A percentile compares a stretch with the other conserved stretches of the same genome.
Conservation (phyloP, 1,140 invertebrate genomes). For the Riptortus pedestris region DNA sequence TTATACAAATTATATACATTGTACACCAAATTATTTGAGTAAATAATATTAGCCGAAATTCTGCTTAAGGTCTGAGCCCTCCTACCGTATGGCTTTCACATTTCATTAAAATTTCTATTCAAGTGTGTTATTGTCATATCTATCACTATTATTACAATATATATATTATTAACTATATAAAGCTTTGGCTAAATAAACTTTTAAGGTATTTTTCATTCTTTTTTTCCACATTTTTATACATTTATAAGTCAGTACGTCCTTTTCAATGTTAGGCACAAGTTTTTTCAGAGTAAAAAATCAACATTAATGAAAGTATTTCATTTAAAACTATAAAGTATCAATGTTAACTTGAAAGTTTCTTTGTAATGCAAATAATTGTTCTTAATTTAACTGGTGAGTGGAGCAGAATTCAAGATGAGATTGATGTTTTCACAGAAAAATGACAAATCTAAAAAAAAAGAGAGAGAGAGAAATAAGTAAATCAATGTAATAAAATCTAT, state of each 20-base stretch:
- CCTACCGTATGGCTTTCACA: not conserved
- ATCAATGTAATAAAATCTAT: too few species aligned
- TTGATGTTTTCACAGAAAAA: not conserved
- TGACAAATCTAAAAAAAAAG: not conserved
- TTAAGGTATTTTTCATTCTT: not conserved
- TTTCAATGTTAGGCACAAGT: not conserved
- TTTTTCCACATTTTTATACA: not conserved
- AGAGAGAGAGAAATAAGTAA: too few species aligned
- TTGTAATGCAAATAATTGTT: not conserved
- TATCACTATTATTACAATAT: slow-evolving; percentile 9
- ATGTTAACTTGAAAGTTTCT: not conserved
- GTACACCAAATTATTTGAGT: not conserved
- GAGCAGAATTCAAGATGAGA: not conserved
- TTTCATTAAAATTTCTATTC: slow-evolving; percentile 3
- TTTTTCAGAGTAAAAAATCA: not conserved
- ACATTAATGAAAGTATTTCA: not conserved
- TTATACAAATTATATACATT: not conserved
- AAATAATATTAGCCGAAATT: not conserved
- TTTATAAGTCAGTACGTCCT: not conserved
- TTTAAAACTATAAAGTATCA: not conserved
- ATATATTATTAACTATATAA: slow-evolving; percentile 11
- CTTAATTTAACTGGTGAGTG: not conserved
- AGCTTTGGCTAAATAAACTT: slow-evolving; percentile 15
- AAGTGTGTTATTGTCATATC: slow-evolving; percentile 14
- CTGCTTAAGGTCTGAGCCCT: not conserved